Base-by-base conservation (phyloP, 2,888 invertebrate species). In the Philonicus albiceps region DNA sequence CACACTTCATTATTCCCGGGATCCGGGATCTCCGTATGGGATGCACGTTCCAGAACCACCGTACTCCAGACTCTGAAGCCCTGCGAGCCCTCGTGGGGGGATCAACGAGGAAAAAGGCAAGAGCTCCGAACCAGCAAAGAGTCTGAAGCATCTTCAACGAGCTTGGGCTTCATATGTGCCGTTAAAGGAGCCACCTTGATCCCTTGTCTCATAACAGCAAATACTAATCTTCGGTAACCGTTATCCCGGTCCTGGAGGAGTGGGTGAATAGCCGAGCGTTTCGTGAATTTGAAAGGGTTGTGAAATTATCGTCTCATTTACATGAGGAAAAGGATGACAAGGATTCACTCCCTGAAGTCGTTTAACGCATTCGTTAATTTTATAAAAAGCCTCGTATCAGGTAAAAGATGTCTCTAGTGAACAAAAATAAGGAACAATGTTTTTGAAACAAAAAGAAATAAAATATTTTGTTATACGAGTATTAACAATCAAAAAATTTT, bases 131-230 rank as follows among this genome's bases (percentile, higher is more conserved):
- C 13, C 27, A 73, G 72, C 84, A 84, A 83, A 84, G 84, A 84
- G 84, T 84, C 73, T 55, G 40, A 30, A 84, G 73, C 84, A 73
- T 84, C 84, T 84, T 84, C 84, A 73, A 43, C 73, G 73, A 73
- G 64, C 84, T 40, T 43, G 37, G 43, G 30, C 73, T 84, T 84
- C 84, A 84, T 84, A 84, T 84, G 84, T 84, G 75, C 75, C 75
- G 75, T 85, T n/a, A 85, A 85, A 85, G 75, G 85, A 85, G 73
- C 85, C 85, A 85, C 85, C 85, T 85, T 85, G 85, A 85, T 85
- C 85, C 85, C 85, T 85, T 85, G 85, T 85, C 85, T 85, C 85
- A 75, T 85, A 85, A 85, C 75, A 85, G 75, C 75, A 85, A 85
- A 85, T 85, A 85, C 85, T 85, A 85, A 85, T 85, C 85, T 85